phyloP scores from a whole-genome alignment of 2,797 vertebrate species.

The Staurois parvus region DNA sequence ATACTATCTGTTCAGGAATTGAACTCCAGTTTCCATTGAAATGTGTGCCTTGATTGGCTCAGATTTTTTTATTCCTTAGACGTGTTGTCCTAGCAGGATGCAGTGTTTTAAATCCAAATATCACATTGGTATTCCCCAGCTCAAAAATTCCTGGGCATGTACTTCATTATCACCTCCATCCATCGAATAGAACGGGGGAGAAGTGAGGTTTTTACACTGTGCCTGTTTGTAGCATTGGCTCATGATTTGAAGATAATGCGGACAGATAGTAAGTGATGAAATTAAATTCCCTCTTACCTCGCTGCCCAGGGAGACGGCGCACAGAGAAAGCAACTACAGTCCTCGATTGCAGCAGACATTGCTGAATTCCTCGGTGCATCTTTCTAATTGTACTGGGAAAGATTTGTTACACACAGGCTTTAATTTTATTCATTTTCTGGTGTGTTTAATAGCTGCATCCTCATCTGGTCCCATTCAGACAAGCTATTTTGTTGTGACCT shows the following conservation, averaged over 20 bases:
- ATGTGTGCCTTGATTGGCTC: background rate
- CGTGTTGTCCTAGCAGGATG: background rate
- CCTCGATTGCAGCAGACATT: slow-evolving; percentile 71
- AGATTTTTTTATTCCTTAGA: background rate
- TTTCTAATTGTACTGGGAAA: slow-evolving; percentile 43
- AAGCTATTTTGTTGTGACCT: slow-evolving; percentile 54
- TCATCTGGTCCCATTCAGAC: slow-evolving; percentile 63
- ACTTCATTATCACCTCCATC: slow-evolving; percentile 25
- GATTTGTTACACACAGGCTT: slow-evolving; percentile 13
- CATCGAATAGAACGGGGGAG: slow-evolving; percentile 37
- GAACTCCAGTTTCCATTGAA: background rate
- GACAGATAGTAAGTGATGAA: slow-evolving; percentile 70
- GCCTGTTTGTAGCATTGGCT: slow-evolving; percentile 44
- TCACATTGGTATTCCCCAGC: background rate
- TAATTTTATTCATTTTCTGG: slow-evolving; percentile 60
- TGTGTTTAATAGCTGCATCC: slow-evolving; percentile 45
- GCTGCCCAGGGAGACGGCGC: slow-evolving; percentile 24
- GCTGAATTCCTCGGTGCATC: slow-evolving; percentile 62
- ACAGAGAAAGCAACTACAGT: slow-evolving; percentile 65
- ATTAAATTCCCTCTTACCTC: slow-evolving; percentile 29
- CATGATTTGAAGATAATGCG: slow-evolving; percentile 64
- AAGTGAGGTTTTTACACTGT: slow-evolving; percentile 36
- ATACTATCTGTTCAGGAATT: background rate
- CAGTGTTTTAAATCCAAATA: background rate
- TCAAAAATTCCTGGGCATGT: background rate